Conservation (phyloP, 2,113 vertebrate species). For the Oncorhynchus masou region DNA sequence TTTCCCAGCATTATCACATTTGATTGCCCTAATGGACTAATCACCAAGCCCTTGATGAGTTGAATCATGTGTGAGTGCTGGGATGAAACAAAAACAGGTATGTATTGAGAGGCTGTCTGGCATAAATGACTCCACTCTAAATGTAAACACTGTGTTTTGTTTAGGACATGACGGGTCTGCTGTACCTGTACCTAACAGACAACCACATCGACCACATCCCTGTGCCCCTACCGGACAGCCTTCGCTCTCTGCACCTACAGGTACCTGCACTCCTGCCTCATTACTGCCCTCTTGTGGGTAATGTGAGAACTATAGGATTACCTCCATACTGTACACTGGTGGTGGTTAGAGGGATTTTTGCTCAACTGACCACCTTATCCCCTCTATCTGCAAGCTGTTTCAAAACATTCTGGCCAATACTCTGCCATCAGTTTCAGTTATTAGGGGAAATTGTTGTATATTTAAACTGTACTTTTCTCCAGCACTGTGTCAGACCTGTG, state of each 20-base stretch:
- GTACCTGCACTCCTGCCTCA: constrained; percentile 66
- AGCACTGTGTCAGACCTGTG: no score
- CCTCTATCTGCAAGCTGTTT: no score
- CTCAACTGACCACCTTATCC: no score
- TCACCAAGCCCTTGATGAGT: no score
- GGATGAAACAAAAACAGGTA: no score
- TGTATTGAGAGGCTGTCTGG: no score
- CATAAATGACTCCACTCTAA: not conserved
- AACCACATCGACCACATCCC: constrained; percentile 91
- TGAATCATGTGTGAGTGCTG: constrained; percentile 1
- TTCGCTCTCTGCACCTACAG: constrained; percentile 93
- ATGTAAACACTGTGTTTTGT: not conserved
- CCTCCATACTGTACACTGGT: not conserved
- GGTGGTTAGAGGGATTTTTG: not conserved
- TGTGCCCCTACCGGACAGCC: constrained; percentile 86
- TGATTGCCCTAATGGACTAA: no score
- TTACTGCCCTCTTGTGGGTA: constrained; percentile 22
- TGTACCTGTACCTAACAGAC: constrained; percentile 89
- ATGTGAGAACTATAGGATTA: not conserved
- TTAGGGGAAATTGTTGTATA: no score
- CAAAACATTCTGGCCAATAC: no score
- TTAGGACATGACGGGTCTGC: constrained; percentile 86
- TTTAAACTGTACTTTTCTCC: no score
- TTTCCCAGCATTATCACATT: constrained; percentile 34
- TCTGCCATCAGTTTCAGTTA: no score